Base-by-base conservation (phyloP, 2,888 invertebrate species). In the Athalia cordata region DNA sequence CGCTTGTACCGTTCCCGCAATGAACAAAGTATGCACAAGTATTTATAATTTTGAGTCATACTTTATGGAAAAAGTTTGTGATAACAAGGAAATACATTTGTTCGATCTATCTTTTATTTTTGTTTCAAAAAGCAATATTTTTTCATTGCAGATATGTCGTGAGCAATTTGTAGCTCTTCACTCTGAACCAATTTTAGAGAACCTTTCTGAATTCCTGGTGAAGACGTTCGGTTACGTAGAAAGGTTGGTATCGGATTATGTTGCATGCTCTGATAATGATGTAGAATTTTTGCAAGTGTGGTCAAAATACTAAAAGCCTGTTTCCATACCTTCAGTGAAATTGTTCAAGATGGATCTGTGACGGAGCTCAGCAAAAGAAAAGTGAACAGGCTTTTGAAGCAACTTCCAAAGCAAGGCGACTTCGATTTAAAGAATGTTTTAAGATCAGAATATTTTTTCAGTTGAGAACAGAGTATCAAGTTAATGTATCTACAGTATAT, bases 131-230 rank as follows among this genome's bases (percentile, higher is more conserved):
- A 11, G n/a, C 76, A 9, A 52, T 59, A 77, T 77, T 77, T 77
- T 82, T 80, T 82, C 84, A 80, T 91, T 91, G 29, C 90, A 97
- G 96, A 95, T 98, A 81, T 99, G 99, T 86, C 93, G 99, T n/a
- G 95, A 99, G 88, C 98, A 99, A 90, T 99, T 99, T 91, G 97
- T 99, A n/a, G 94, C 96, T 0, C 92, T 99, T 8, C 99, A 99
- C 91, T 96, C 95, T 49, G 94, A 97, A 88, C 98, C 98, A 0
- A 96, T 99, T 83, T 92, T 99, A 70, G 95, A 98, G 86, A 93
- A 98, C 86, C 91, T 99, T 76, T 97, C 98, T 0, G 85, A 93
- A 29, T 96, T 94, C 89, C 92, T 99, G 77, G 86, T 92, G 1
- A 87, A 93, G 45, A 93, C 93, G 86, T 97, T 95, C 88, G 93